Evolutionary conservation across 2,888 invertebrate species (phyloP).

Genomic region (Nomada fabriciana): DNA sequence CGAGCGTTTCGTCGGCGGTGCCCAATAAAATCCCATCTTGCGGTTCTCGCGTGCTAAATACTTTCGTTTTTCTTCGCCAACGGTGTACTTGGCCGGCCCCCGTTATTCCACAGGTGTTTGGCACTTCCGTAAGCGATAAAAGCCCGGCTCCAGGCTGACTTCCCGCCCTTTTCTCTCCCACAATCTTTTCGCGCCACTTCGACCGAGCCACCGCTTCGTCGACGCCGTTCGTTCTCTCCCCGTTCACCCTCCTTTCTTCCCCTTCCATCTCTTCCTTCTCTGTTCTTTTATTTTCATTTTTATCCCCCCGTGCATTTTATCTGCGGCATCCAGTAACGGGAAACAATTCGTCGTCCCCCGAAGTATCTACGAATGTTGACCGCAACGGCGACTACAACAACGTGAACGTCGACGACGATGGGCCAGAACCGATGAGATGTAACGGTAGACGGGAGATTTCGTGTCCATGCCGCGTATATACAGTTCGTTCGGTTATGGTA

Average conservation of each 20-base stretch:
- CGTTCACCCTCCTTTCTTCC: conserved; percentile 38
- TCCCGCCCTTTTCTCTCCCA: conserved; percentile 79
- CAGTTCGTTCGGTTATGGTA: conserved; percentile 43
- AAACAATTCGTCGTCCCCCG: conserved; percentile 57
- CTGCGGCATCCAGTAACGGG: conserved; percentile 46
- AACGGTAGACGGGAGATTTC: conserved; percentile 27
- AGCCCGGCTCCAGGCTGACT: conserved; percentile 80
- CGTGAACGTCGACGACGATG: neutral
- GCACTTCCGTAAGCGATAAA: conserved; percentile 84
- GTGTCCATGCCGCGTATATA: conserved; percentile 18
- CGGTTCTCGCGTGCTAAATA: conserved; percentile 73
- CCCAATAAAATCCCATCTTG: conserved; percentile 73
- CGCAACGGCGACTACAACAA: conserved; percentile 10
- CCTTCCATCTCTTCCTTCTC: neutral
- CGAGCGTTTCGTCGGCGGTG: conserved; percentile 23
- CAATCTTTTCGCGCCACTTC: conserved; percentile 68
- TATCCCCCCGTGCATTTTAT: conserved; percentile 43
- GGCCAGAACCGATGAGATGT: conserved; percentile 35
- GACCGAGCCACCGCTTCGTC: conserved; percentile 50
- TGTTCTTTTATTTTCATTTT: neutral
- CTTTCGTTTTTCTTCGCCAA: conserved; percentile 81
- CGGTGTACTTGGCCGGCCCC: conserved; percentile 79
- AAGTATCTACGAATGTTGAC: conserved; percentile 55
- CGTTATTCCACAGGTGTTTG: conserved; percentile 84
- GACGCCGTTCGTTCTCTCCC: conserved; percentile 29